Base-by-base conservation (phyloP, 1,140 invertebrate genomes). In the Papilio polytes region DNA sequence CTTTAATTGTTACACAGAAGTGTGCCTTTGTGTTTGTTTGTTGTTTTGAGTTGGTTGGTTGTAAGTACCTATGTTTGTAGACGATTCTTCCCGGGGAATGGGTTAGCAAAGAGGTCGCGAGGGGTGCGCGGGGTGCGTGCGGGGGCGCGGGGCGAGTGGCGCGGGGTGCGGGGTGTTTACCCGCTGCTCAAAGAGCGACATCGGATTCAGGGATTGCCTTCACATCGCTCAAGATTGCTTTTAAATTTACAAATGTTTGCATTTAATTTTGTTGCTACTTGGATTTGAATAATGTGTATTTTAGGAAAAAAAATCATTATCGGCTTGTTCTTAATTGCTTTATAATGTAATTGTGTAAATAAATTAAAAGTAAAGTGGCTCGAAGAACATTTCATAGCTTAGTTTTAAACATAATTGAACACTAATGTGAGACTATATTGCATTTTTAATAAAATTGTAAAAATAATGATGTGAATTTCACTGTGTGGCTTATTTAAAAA, bases 141-240 rank as follows among this genome's bases (percentile, higher is more conserved):
- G 20, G 51, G 36, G 41, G 3, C 18, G 41, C 41, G 73, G 20
- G 3, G 48, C 10, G 26, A 7, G 36, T 7, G 36, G 36, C 1
- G 22, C n/a, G 76, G 53, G 0, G 36, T 6, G 36, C 20, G 48
- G 56, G 18, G 36, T 78, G 76, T 78, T 78, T 78, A n/a, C 76
- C 18, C 26, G 22, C 26, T 59, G 22, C 26, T 78, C 76, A 78
- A 51, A 76, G 74, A 76, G 76, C 76, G 31, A 59, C 76, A 59
- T 78, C 76, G 76, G 76, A 78, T 78, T 78, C 76, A 78, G 51
- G n/a, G 46, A 78, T 78, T 78, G 76, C 76, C 48, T 59, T 59
- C 51, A 53, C 48, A 78, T 78, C 51, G 76, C n/a, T 78, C 76
- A 78, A 78, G 76, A 56, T 78, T 78, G 36, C 76, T 59, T 78